phyloP scores from a whole-genome alignment of 2,797 vertebrate species.

The Gymnopithys bicolor region DNA sequence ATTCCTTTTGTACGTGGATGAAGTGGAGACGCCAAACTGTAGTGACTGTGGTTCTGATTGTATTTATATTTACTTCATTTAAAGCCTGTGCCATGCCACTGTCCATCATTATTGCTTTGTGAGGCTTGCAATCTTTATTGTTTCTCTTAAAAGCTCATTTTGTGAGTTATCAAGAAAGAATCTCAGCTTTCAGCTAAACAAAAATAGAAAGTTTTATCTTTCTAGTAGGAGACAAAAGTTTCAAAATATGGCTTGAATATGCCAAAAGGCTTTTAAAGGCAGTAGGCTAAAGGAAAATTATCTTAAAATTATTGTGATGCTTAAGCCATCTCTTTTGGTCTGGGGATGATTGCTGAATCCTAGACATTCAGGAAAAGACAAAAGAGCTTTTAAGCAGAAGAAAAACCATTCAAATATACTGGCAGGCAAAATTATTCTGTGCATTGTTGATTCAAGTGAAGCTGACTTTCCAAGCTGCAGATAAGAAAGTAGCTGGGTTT shows the following conservation, averaged over 20 bases:
- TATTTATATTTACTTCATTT: background rate
- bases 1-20: background rate
- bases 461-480: background rate
- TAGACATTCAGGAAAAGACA: background rate
- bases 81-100: accelerated
- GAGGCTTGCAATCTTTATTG: background rate
- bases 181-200: background rate
- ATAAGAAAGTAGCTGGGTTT: background rate
- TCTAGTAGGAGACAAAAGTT: background rate
- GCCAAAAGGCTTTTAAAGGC: background rate
- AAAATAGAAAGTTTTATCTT: background rate
- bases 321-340: background rate
- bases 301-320: background rate
- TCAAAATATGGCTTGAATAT: background rate
- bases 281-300: background rate
- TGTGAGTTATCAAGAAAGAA: background rate
- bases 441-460: background rate
- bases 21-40: background rate
- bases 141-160: background rate
- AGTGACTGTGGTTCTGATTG: background rate
- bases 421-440: background rate
- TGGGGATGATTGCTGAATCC: background rate
- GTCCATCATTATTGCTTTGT: background rate
- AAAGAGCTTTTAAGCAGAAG: background rate
- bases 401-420: background rate